These are phyloP conservation scores for Euzophera pinguis DNA, from an alignment of 2,888 invertebrate genomes.

Conservation along the genomic window DNA sequence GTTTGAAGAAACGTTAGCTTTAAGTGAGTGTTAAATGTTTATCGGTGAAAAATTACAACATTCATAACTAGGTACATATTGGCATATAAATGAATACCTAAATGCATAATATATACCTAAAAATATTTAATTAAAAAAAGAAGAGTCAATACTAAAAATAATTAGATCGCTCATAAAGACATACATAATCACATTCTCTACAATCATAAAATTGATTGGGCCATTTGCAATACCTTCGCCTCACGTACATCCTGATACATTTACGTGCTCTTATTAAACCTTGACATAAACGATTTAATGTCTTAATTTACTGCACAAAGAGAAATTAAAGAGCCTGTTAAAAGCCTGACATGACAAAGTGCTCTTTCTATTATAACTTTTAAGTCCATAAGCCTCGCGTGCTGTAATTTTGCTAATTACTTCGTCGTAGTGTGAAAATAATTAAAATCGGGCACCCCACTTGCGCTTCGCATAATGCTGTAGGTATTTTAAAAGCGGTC, in stretches of 20 bases:
- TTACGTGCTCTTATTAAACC: conserved; percentile 54
- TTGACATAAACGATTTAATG: conserved; percentile 72
- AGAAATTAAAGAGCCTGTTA: conserved; percentile 74
- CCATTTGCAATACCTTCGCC: conserved; percentile 7
- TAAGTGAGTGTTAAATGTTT: no score
- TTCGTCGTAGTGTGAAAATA: conserved; percentile 44
- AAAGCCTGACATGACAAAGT: conserved; percentile 76
- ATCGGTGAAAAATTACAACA: no score
- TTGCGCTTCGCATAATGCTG: background rate
- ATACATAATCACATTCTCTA: background rate
- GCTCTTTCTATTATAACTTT: conserved; percentile 73
- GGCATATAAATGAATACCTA: no score
- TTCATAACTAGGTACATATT: no score
- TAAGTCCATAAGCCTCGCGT: conserved; percentile 66
- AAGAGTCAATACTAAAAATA: no score
- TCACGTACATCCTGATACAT: conserved; percentile 38
- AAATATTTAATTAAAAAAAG: no score
- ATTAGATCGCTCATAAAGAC: background rate
- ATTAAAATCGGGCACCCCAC: conserved; percentile 37
- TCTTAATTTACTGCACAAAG: conserved; percentile 75
- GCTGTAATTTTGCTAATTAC: conserved; percentile 68
- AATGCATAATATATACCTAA: no score
- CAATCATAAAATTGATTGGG: conserved; percentile 10
- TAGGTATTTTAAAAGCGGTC: no score
- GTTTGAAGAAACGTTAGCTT: no score